Conservation (phyloP, 2,797 vertebrate species). For the Spinus olivaceus region DNA sequence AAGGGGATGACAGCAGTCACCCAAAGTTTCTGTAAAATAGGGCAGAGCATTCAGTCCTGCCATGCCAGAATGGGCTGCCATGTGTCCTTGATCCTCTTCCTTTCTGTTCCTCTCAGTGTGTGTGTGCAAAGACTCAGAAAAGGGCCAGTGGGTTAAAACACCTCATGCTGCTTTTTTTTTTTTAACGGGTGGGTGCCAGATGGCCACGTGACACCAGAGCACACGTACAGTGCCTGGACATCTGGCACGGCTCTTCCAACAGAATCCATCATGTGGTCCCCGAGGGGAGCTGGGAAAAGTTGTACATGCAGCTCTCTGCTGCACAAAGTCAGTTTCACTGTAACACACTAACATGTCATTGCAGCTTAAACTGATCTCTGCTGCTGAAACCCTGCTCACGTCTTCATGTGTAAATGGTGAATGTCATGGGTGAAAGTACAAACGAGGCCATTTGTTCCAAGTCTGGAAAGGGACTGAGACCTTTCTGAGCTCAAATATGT, state of each 20-base stretch:
- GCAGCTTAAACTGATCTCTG: background rate
- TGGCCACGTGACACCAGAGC: background rate
- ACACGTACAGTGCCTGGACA: fast-evolving
- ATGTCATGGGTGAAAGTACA: background rate
- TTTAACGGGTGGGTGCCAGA: background rate
- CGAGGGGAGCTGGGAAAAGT: background rate
- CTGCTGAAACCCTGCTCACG: background rate
- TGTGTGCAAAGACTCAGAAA: background rate
- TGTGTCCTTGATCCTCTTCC: background rate
- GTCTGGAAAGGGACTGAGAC: background rate
- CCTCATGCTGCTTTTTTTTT: background rate
- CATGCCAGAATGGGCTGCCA: background rate
- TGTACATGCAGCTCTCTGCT: background rate
- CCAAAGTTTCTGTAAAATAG: background rate
- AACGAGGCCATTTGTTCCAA: background rate
- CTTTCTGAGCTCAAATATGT: background rate
- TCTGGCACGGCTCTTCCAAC: background rate
- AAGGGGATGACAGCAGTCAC: background rate
- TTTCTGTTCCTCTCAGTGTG: background rate
- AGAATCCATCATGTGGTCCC: background rate
- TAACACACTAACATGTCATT: background rate
- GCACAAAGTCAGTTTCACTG: background rate
- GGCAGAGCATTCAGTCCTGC: background rate
- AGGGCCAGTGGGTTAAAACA: background rate
- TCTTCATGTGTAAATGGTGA: background rate